Base-by-base conservation (phyloP, 2,113 vertebrate genomes). In the Saccopteryx leptura region DNA sequence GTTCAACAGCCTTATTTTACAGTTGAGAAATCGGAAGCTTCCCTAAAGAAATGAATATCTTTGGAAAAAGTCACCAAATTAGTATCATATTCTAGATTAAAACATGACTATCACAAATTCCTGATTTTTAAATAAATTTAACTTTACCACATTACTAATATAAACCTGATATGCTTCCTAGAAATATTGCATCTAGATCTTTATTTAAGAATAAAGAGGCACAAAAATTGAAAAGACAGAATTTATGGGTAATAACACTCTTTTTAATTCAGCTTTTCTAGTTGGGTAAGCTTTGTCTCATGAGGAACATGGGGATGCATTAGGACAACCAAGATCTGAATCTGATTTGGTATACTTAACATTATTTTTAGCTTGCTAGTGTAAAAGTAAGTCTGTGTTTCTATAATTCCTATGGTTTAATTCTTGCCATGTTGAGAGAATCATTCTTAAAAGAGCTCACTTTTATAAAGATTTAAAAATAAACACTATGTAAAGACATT, bases 391-490 rank as follows among this genome's bases (percentile, higher is more conserved):
- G 28, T 33, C 31, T 0, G 18, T 2, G 9, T 91, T 31, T 39
- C 7, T n/a, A 65, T 15, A 63, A 33, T 80, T 75, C 5, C 48
- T 63, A 13, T 54, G 18, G 46, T 88, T 68, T 93, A 18, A 71
- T 50, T 93, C 21, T 69, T 88, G 3, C 14, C 52, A n/a, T 68
- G 26, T 14, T 84, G n/a, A 56, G 66, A 52, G 52, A 63, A 66
- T 54, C 58, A 74, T 89, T 89, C 31, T 58, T 54, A 48, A 92
- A 4, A 88, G 71, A 54, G 15, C 3, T 33, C 10, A 68, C 8
- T 58, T 81, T 82, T 66, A 50, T 60, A n/a, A 94, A 4, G 31
- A 82, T 91, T 76, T 95, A 72, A 71, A 76, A 58, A 11, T 72
- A 65, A 71, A 58, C 11, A 48, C 9, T 81, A 39, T 76, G 4